Evolutionary conservation across 1,140 invertebrate species (phyloP), one percentile per base, ranked within the genome.

Genomic region (Philopotamus ludificatus): DNA sequence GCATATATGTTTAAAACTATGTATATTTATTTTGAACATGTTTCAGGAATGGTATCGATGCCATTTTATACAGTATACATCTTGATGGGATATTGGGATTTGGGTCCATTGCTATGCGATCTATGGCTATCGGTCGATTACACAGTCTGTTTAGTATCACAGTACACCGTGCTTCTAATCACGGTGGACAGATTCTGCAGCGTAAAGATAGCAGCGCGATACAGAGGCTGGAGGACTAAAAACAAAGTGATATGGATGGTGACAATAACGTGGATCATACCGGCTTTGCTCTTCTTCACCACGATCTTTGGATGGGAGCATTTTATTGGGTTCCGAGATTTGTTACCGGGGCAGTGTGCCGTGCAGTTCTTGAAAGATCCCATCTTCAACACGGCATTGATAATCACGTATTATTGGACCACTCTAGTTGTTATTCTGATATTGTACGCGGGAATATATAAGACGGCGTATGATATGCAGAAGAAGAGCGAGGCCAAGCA

Each of bases 281-380:
- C 98, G 2, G 91, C 94, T 0, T 78, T 98, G 12, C 81, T 99
- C 2, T 99, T 99, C 78, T 99, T 99, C 76, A 95, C 95, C 57
- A 95, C 94, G 58, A 99, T 99, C 67, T 98, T 99, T 74, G 97
- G 97, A 23, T 99, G 98, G 96, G 96, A 98, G 75, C 93, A 96
- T 75, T 98, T 98, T 73, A 89, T 95, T 26, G 97, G 96, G 1
- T 91, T 91, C 72, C 81, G 95, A 60, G 93, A 97, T 72, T 80
- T 98, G 16, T 80, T 86, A 63, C 89, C 92, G 0, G 91, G 91
- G 4, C 88, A 97, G 75, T 99, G 97, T 76, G 91, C 94, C 39
- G 97, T 99, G 1, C 97, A 99, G 79, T 99, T 99, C 78, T 84
- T 99, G 39, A 96, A 97, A 79, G 95, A 99, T 79, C 95, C 97